Evolutionary conservation across 2,888 invertebrate genomes (phyloP), one percentile per base, ranked within the genome.

Genomic region (Reticulitermes lucifugus): DNA sequence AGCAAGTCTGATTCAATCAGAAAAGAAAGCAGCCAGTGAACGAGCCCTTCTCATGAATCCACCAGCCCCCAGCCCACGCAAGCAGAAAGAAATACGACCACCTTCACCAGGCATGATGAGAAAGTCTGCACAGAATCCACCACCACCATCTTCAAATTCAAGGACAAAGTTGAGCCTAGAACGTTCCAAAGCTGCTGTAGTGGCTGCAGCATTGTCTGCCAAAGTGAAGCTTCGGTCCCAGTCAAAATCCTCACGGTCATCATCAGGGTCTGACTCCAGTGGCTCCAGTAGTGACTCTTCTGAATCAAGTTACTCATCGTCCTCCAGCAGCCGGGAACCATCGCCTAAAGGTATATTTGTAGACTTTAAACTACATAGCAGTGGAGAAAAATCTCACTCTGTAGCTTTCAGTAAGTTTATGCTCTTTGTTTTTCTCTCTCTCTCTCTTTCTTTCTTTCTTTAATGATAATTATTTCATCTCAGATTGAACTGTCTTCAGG

Each of bases 21-120:
- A 88, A 77, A 88, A 88, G 84, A 88, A 88, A 85, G 91, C 94
- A 88, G 94, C 94, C 73, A 93, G 82, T 83, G 87, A 95, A 88
- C 92, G 95, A 80, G 94, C 95, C 9, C 94, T 95, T 85, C 91
- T 95, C 86, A 95, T 95, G 95, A 95, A 95, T 91, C 95, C 95
- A 86, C 95, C 95, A 25, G 95, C 95, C 87, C 95, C 95, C 86
- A 92, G 93, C 87, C 92, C 92, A 25, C 89, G 91, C 7, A 92
- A 93, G 55, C 80, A 79, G 60, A 85, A 85, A 60, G 87, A 86
- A 29, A 71, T 82, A 46, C 83, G 86, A 51, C 86, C 87, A 71
- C 86, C 86, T 43, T 87, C 86, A 43, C 86, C 87, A 89, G 91
- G 91, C 85, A 91, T 91, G 91, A 91, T 91, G 93, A 91, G 91